Conservation (phyloP, 2,888 invertebrate species). For the Macropis europaea region DNA sequence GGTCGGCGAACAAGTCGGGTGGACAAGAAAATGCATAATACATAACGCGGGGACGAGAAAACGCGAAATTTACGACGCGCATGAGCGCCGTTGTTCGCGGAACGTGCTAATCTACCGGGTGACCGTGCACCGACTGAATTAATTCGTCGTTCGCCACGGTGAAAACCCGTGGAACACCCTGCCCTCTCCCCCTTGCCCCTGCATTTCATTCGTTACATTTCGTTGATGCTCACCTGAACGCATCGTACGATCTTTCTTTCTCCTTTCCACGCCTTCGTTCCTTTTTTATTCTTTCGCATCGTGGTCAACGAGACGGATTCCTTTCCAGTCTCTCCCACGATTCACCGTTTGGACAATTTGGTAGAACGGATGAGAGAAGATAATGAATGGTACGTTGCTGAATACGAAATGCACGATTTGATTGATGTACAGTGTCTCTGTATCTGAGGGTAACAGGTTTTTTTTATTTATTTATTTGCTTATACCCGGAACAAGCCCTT, state of each 20-base stretch:
- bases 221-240: conserved; percentile 1
- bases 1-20: conserved; percentile 62
- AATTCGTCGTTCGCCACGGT: conserved; percentile 24
- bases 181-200: neutral
- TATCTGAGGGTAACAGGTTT: too few species aligned
- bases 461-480: too few species aligned
- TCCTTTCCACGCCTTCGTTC: too few species aligned
- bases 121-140: conserved; percentile 41
- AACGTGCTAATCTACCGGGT: conserved; percentile 47
- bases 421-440: too few species aligned
- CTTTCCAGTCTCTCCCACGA: too few species aligned
- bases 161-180: conserved; percentile 12
- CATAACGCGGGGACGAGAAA: conserved; percentile 74
- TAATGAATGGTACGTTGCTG: too few species aligned
- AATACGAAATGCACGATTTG: too few species aligned
- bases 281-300: too few species aligned
- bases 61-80: conserved; percentile 72
- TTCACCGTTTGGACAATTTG: too few species aligned
- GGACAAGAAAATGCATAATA: conserved; percentile 78
- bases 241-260: conserved; percentile 16
- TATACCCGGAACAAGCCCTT: too few species aligned
- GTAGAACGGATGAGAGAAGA: too few species aligned
- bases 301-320: too few species aligned
- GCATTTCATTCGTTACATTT: conserved; percentile 24
- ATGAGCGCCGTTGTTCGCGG: conserved; percentile 43